Base-by-base conservation (phyloP, 1,140 invertebrate species). In the Battus philenor region DNA sequence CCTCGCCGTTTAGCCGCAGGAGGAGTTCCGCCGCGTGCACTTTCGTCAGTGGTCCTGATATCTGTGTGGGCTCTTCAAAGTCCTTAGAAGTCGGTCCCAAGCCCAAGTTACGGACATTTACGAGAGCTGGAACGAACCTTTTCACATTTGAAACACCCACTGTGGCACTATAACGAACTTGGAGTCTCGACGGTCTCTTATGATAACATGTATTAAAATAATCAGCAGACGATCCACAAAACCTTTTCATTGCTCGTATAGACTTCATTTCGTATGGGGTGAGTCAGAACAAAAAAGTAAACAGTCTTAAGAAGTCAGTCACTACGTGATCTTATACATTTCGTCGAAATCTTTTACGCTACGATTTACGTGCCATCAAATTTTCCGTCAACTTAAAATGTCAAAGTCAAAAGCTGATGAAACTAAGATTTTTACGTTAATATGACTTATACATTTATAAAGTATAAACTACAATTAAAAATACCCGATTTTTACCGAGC, bases 11-110 rank as follows among this genome's bases (percentile, higher is more conserved):
- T 10, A 94, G 78, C 59, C 90, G 89, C 2, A 90, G 62, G 1
- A 90, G 88, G n/a, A 93, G 77, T 54, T 93, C 90, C 50, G 90
- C 89, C 0, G 92, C 92, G 60, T 91, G 90, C 27, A 89, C 77
- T 68, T 92, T 93, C 1, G 90, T 90, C 3, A 93, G 57, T 11
- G 78, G 72, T 6, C 88, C 88, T 17, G 65, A 75, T 56, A 69
- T 52, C 33, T 77, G 72, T 11, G 65, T 54, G 0, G 70, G 59
- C 5, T 82, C 79, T n/a, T 81, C 77, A 18, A 85, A 85, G 31
- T 85, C 81, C 36, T 83, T 85, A 4, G 81, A 75, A 27, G 81
- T 83, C 0, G 81, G 77, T 11, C 81, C 81, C 12, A 85, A 45
- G 1, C 81, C 81, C 50, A 85, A 57, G 31, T 67, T 58, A n/a